phyloP scores from a whole-genome alignment of 92 coral and sea anemone genomes.

The Hydrozoanthus gracilis region DNA sequence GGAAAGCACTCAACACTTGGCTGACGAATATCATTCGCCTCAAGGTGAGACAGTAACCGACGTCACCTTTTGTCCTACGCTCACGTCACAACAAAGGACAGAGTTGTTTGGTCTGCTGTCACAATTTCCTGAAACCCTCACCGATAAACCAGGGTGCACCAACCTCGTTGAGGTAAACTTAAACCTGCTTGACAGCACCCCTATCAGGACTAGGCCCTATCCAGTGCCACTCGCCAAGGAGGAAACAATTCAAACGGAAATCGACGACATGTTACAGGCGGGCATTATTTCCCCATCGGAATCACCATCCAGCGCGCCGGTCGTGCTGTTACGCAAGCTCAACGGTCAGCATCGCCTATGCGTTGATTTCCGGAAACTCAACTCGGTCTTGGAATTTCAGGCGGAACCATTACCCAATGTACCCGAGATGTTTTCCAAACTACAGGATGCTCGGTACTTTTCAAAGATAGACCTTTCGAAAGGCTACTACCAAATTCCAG shows the following conservation, averaged over 20 bases:
- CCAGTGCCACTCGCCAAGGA: constrained; percentile 6
- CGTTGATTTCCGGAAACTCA: constrained; percentile 19
- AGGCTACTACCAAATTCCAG: constrained; percentile 28
- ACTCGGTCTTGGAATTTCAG: constrained; percentile 22
- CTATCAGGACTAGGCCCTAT: constrained; percentile 7
- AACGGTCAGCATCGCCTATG: constrained; percentile 25
- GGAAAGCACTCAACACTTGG: constrained; percentile 27
- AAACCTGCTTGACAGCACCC: constrained; percentile 28
- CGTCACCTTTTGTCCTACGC: constrained; percentile 24
- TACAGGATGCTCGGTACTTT: constrained; percentile 24
- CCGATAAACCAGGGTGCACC: constrained; percentile 28
- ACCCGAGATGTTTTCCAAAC: constrained; percentile 17
- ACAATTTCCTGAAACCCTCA: constrained; percentile 26
- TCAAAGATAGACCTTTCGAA: constrained; percentile 8
- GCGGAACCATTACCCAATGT: constrained; percentile 20
- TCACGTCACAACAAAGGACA: constrained; percentile 15
- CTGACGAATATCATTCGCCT: constrained; percentile 21
- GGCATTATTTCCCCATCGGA: constrained; percentile 27
- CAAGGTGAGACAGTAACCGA: constrained; percentile 25
- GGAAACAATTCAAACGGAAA: constrained; percentile 25
- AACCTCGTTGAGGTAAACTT: constrained; percentile 26
- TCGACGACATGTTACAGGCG: constrained; percentile 25
- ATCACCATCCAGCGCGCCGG: constrained; percentile 19
- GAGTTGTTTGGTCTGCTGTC: constrained; percentile 18
- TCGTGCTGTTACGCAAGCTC: constrained; percentile 14